phyloP scores from a whole-genome alignment of 2,888 invertebrate species.

The Hypena proboscidalis region DNA sequence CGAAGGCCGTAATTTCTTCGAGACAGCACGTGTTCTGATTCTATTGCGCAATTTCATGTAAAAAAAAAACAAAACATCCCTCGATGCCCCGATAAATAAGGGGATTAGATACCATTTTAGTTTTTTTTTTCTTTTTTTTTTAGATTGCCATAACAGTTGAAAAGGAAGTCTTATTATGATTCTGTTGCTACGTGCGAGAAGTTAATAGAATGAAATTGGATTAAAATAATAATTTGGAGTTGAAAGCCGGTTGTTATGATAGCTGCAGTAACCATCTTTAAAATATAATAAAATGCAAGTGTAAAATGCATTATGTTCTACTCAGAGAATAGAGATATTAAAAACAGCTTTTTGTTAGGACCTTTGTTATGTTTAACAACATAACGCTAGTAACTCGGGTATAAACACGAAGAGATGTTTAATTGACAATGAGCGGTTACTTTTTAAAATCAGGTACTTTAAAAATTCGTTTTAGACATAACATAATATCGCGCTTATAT shows the following conservation, averaged over 20 bases:
- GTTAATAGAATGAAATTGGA: conserved; percentile 27
- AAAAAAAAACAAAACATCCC: conserved; percentile 63
- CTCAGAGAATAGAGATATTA: too few relatives aligned
- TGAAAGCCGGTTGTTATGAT: conserved; percentile 19
- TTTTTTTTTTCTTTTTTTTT: conserved; percentile 18
- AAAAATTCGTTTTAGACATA: too few relatives aligned
- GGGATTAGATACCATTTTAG: conserved; percentile 41
- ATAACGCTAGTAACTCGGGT: too few relatives aligned
- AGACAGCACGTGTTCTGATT: conserved; percentile 75
- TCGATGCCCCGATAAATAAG: conserved; percentile 35
- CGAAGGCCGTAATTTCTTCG: conserved; percentile 64
- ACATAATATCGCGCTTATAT: too few relatives aligned
- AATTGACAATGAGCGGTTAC: too few relatives aligned
- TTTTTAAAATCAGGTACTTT: too few relatives aligned
- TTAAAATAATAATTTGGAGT: conserved; percentile 7
- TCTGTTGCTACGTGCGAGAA: conserved; percentile 17
- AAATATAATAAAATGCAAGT: background rate
- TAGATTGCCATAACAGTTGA: conserved; percentile 42
- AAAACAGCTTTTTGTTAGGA: too few relatives aligned
- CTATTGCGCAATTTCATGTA: conserved; percentile 63
- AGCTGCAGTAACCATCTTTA: conserved; percentile 1
- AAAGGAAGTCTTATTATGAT: conserved; percentile 20
- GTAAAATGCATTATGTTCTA: too few relatives aligned
- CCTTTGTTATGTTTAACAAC: too few relatives aligned
- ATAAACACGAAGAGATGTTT: too few relatives aligned